Evolutionary conservation across 2,888 invertebrate species (phyloP), one percentile per base, ranked within the genome.

Genomic region (Onthophagus sagittarius): DNA sequence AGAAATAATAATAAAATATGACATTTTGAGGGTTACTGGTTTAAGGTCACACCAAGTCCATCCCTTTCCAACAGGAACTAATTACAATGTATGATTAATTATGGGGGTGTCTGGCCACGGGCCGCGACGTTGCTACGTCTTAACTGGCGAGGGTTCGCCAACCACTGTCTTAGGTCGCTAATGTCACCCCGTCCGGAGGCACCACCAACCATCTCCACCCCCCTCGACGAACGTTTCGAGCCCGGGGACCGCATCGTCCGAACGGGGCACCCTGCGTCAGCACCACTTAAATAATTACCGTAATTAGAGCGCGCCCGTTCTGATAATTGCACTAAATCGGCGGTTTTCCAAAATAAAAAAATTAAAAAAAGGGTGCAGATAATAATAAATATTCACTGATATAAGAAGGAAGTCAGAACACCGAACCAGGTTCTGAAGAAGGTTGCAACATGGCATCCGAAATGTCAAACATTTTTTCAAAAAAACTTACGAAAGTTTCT

Each of bases 1-100:
- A 23, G 3, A 23, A 23, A 23, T 23, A 23, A 23, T 23, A 23
- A 23, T 23, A 23, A 23, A 23, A 23, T 23, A 23, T 23, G 11
- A 53, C 11, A 53, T 53, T 53, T 53, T 53, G 39, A 11, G 39
- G 1, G 39, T 53, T 53, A 7, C 39, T 53, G 77, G 78, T 77
- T 62, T 71, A 67, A 62, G 62, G 39, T 63, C 71, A 62, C 33
- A 32, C 62, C 71, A 53, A 62, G 63, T 62, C 71, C 67, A 39
- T 70, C 65, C 71, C 73, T 75, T 74, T 77, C 77, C 76, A 77
- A 76, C 76, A 84, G 84, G 83, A 84, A 85, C 85, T 85, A 85
- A 85, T 85, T 85, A 85, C 85, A 85, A 85, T 84, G 85, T 85
- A 85, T 85, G 85, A 85, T 85, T 85, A 85, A 85, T 85, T 85